Conservation (phyloP, 2,888 invertebrate species). For the Pollenia angustigena region DNA sequence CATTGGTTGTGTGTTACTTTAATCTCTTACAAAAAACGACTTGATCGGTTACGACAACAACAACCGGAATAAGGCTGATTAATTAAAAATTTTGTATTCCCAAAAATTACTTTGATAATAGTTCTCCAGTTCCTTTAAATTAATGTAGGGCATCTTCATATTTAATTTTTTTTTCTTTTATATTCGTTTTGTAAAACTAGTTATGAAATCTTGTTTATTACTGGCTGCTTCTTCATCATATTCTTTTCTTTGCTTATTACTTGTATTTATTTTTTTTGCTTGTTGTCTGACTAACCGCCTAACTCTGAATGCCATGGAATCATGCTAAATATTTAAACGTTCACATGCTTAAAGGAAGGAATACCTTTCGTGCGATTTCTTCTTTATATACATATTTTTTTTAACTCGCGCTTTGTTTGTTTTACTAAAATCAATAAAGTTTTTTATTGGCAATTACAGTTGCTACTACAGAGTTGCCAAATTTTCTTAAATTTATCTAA, state of each 20-base stretch:
- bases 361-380: conserved; percentile 18
- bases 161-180: conserved; percentile 4
- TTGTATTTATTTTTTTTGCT: not conserved
- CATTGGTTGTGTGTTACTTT: too few relatives aligned
- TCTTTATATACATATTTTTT: not conserved
- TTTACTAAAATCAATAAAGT: conserved; percentile 54
- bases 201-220: conserved; percentile 51
- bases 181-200: conserved; percentile 18
- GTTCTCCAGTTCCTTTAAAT: too few relatives aligned
- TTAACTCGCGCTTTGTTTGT: conserved; percentile 33
- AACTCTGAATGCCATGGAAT: conserved; percentile 25
- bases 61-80: too few relatives aligned
- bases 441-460: conserved; percentile 34
- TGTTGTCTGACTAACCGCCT: conserved; percentile 7
- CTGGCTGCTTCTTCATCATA: conserved; percentile 3
- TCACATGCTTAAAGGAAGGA: conserved; percentile 38
- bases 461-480: conserved; percentile 19
- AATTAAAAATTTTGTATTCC: too few relatives aligned
- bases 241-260: conserved; percentile 1
- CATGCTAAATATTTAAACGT: conserved; percentile 48
- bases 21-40: too few relatives aligned
- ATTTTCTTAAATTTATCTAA: not conserved
- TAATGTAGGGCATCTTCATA: not conserved
- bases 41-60: too few relatives aligned
- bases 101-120: too few relatives aligned